These are phyloP conservation scores for Brenthis ino DNA, from an alignment of 2,888 invertebrate species.

Conservation along the genomic window DNA sequence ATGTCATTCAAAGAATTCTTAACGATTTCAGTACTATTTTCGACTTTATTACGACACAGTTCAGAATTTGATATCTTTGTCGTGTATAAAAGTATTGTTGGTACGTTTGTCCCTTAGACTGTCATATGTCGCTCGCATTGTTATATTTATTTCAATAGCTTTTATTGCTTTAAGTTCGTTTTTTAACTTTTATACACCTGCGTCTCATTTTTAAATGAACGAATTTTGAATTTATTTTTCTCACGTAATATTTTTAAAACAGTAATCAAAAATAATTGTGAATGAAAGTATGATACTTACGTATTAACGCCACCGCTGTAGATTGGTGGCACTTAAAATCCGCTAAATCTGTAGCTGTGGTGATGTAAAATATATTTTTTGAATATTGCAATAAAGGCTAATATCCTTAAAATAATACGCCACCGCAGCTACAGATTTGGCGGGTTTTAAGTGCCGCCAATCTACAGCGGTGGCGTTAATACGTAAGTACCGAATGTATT, in stretches of 20 bases:
- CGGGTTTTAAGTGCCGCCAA: too few species aligned
- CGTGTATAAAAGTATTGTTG: conserved; percentile 63
- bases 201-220: conserved; percentile 2
- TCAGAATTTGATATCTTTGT: conserved; percentile 44
- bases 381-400: too few species aligned
- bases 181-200: conserved; percentile 69
- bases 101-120: conserved; percentile 71
- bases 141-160: conserved; percentile 70
- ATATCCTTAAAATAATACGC: too few species aligned
- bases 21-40: conserved; percentile 43
- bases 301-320: too few species aligned
- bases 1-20: conserved; percentile 67
- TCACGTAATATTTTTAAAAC: conserved; percentile 8
- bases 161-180: conserved; percentile 62
- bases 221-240: conserved; percentile 21
- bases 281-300: neutral
- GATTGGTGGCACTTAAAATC: too few species aligned
- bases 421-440: too few species aligned
- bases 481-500: neutral
- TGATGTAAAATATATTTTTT: too few species aligned
- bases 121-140: conserved; percentile 80
- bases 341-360: too few species aligned
- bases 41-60: conserved; percentile 42
- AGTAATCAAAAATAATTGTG: neutral
- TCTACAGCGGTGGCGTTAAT: too few species aligned